phyloP scores from a whole-genome alignment of 2,888 invertebrate genomes.

The Cephus spinipes region DNA sequence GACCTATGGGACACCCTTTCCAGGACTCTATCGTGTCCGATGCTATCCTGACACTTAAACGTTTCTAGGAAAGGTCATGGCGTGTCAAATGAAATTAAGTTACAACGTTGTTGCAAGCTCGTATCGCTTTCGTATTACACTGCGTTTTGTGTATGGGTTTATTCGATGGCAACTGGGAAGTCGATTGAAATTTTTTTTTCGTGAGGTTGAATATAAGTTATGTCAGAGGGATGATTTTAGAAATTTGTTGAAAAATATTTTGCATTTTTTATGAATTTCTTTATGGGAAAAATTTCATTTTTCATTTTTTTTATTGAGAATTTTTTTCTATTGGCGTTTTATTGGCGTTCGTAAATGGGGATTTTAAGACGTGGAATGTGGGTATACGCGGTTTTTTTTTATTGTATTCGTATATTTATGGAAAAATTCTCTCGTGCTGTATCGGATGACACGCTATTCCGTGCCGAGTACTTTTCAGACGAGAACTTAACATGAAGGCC shows the following conservation, averaged over 20 bases:
- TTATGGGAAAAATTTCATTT: no score
- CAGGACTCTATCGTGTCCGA: no score
- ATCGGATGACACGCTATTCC: constrained; percentile 22
- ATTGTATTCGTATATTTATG: no score
- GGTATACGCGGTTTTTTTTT: background rate
- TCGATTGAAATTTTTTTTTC: background rate
- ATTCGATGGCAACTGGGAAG: no score
- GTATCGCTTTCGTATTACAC: background rate
- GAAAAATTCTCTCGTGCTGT: constrained; percentile 1
- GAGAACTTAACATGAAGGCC: constrained; percentile 19
- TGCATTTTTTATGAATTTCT: no score
- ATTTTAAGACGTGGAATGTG: no score
- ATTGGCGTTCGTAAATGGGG: no score
- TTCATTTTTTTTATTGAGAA: background rate
- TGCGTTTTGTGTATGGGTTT: no score
- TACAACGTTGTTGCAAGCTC: constrained; percentile 30
- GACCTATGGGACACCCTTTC: no score
- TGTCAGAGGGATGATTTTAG: background rate
- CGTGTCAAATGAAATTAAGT: constrained; percentile 51
- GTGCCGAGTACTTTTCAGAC: constrained; percentile 19
- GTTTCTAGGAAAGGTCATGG: constrained; percentile 42
- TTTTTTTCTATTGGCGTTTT: background rate
- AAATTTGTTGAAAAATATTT: no score
- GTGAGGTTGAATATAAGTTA: background rate
- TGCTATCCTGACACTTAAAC: constrained; percentile 19